Evolutionary conservation across 2,113 vertebrate species (phyloP).

Genomic region (Cepphus grylle): DNA sequence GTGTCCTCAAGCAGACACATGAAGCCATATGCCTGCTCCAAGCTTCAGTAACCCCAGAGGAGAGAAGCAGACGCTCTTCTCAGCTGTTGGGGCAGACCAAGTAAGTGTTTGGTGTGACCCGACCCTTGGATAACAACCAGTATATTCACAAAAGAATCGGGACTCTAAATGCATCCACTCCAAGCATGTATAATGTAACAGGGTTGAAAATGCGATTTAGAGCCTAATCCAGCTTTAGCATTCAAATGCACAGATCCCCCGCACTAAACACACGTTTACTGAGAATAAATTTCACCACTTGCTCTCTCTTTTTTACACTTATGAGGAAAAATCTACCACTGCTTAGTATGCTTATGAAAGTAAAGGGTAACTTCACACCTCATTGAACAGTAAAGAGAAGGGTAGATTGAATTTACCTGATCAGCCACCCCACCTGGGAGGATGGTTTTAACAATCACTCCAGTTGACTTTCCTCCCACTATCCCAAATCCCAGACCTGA

Average conservation of each 20-base stretch:
- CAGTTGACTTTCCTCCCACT: slow-evolving; percentile 90
- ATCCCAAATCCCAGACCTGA: slow-evolving; percentile 94
- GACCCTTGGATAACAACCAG: neutral
- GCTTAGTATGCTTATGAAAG: neutral
- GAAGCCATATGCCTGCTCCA: neutral
- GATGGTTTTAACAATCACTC: slow-evolving; percentile 95
- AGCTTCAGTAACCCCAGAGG: neutral
- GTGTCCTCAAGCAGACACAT: neutral
- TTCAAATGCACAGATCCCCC: neutral
- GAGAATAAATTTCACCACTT: neutral
- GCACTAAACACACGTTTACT: neutral
- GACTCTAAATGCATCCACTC: neutral
- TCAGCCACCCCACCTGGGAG: slow-evolving; percentile 92
- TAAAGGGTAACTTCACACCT: neutral
- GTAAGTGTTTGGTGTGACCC: neutral
- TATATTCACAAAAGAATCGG: neutral
- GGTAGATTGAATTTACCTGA: slow-evolving; percentile 75
- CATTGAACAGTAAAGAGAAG: neutral
- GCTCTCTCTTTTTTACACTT: neutral
- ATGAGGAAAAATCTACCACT: neutral
- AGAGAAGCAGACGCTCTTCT: neutral
- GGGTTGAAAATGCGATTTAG: neutral
- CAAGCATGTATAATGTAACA: neutral
- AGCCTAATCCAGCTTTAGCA: neutral
- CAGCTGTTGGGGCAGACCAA: neutral